These are phyloP conservation scores for Thyatira batis DNA, from an alignment of 2,888 invertebrate genomes.

Conservation along the genomic window DNA sequence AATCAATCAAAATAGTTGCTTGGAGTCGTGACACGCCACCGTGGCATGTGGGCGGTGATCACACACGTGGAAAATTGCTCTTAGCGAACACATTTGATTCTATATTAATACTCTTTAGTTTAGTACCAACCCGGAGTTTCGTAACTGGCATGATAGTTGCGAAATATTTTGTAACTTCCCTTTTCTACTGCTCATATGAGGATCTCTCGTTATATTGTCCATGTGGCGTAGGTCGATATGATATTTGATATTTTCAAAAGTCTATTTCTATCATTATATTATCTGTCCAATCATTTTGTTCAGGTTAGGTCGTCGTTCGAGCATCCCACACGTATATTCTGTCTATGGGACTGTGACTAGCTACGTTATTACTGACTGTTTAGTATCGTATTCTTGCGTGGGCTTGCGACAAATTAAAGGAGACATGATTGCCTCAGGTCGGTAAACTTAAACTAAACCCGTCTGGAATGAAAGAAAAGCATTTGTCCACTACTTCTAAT, in stretches of 20 bases:
- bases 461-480: not conserved
- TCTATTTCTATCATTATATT: not conserved
- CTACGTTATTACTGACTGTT: not conserved
- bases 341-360: not conserved
- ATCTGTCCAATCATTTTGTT: not conserved
- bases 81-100: not conserved
- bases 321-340: not conserved
- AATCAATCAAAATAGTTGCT: slow-evolving; percentile 44
- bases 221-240: not conserved
- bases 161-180: not conserved
- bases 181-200: no score
- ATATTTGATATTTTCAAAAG: not conserved
- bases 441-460: not conserved
- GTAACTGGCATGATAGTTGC: not conserved
- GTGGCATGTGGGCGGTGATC: slow-evolving; percentile 20
- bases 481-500: no score
- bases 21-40: slow-evolving; percentile 24
- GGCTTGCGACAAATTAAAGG: not conserved
- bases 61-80: slow-evolving; percentile 26
- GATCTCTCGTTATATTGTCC: not conserved
- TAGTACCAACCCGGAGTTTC: not conserved
- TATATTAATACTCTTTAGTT: not conserved
- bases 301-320: not conserved
- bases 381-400: not conserved
- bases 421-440: not conserved